Base-by-base conservation (phyloP, 23 tunicate genomes). In the Botrylloides violaceus region DNA sequence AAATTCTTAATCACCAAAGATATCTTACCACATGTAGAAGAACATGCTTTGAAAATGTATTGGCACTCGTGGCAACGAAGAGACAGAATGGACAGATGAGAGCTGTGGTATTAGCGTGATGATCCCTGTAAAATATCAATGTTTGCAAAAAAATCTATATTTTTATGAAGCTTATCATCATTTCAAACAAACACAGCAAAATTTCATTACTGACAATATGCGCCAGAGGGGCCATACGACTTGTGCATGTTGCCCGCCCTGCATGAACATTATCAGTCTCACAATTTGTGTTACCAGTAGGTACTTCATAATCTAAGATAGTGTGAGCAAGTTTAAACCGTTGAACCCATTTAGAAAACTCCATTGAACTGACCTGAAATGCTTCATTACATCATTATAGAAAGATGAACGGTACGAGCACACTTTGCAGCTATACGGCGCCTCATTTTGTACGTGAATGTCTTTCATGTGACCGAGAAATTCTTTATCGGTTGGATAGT, bases 381-480 rank as follows among this genome's bases (percentile, higher is more conserved):
- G 95, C 28, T 61, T 47, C 26, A 71, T 66, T 15, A 87, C 32
- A 38, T 87, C 86, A 49, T 26, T 21, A 57, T 87, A 80, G 37
- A 75, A 68, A 19, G 95, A 87, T 21, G 82, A 76, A 12, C 95
- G 65, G 50, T 76, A 80, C 2, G 75, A 53, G 59, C 95, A 87
- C 23, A 76, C 61, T 53, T 71, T 80, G 37, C 95, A 87, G n/a
- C 71, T 32, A 76, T 87, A 87, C 2, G 95, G 95, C 86, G 70
- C 72, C 36, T 87, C 95, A 49, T 87, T 80, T 58, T 76, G 74
- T 0, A 36, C 72, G 70, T 87, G 95, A 4, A 34, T 38, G 33
- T 80, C 79, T 29, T 87, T 81, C 95, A 87, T 87, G 66, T 87
- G 95, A 29, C 27, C 18, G 34, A 87, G 59, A n/a, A 87, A 76